Evolutionary conservation across 2,888 invertebrate genomes (phyloP).

Genomic region (Orthosia gothica): DNA sequence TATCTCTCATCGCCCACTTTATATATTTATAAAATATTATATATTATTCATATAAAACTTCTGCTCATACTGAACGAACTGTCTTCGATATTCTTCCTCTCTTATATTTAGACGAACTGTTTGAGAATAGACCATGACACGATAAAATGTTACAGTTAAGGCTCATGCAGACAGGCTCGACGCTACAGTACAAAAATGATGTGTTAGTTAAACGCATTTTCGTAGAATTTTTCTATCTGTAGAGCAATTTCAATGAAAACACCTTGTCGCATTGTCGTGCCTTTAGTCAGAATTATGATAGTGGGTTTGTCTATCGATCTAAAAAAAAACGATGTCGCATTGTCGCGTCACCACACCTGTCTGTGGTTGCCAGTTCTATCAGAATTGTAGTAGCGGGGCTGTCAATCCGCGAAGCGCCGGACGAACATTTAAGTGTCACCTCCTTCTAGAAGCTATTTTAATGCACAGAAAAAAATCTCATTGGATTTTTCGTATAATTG

Average conservation of each 20-base stretch:
- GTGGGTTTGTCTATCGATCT: too few species aligned
- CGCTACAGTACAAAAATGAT: background rate
- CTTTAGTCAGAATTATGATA: too few species aligned
- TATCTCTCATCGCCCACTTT: constrained; percentile 20
- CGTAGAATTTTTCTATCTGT: too few species aligned
- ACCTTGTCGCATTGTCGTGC: too few species aligned
- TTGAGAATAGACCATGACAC: background rate
- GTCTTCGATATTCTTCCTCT: constrained; percentile 1
- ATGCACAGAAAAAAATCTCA: constrained; percentile 14
- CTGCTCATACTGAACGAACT: background rate
- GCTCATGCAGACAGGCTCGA: background rate
- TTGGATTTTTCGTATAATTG: constrained; percentile 25
- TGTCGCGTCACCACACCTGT: background rate
- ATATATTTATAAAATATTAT: constrained; percentile 23
- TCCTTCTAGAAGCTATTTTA: constrained; percentile 2
- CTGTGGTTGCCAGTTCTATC: too few species aligned
- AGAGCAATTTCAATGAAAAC: too few species aligned
- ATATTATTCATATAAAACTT: constrained; percentile 14
- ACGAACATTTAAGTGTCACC: background rate
- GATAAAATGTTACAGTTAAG: background rate
- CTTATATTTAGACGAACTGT: background rate
- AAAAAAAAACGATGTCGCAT: background rate
- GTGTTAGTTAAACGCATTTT: too few species aligned
- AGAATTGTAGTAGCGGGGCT: background rate
- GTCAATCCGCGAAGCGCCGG: background rate